phyloP scores from a whole-genome alignment of 2,113 vertebrate genomes.

The Catagonus wagneri region DNA sequence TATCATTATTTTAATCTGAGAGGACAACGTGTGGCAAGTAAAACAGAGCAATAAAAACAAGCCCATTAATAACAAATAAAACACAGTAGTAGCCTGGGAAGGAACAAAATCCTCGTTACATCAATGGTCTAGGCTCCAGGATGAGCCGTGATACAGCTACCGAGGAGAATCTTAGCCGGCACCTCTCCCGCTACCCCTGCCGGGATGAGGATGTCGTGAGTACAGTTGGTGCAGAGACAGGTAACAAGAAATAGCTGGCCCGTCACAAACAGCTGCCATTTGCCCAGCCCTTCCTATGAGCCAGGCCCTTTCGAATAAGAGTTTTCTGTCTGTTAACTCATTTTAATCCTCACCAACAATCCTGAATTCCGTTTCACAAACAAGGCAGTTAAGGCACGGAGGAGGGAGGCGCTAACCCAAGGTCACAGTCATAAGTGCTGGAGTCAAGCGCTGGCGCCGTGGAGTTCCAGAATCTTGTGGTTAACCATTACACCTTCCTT shows the following conservation, averaged over 20 bases:
- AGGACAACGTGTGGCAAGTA: constrained; percentile 60
- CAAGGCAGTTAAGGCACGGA: neutral
- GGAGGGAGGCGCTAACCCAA: neutral
- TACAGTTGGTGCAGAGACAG: neutral
- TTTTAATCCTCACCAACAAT: neutral
- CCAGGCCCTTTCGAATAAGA: neutral
- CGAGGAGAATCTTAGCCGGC: neutral
- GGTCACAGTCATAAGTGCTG: neutral
- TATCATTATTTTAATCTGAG: constrained; percentile 78
- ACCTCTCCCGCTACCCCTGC: neutral
- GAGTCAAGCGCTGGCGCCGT: neutral
- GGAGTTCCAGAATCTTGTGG: neutral
- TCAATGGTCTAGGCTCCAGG: neutral
- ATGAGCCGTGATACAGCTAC: fast-evolving
- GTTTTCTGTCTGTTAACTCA: neutral
- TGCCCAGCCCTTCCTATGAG: neutral
- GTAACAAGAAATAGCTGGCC: neutral
- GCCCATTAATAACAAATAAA: constrained; percentile 68
- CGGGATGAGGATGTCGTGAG: neutral
- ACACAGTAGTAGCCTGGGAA: neutral
- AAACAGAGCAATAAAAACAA: constrained; percentile 67
- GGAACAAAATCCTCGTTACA: neutral
- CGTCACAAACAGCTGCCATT: neutral
- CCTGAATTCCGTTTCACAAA: neutral
- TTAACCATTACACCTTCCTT: neutral